A percentile compares a stretch with the other conserved stretches of the same genome.
phyloP scores from a whole-genome alignment of 2,888 invertebrate species.

The Willowsia nigromaculata region DNA sequence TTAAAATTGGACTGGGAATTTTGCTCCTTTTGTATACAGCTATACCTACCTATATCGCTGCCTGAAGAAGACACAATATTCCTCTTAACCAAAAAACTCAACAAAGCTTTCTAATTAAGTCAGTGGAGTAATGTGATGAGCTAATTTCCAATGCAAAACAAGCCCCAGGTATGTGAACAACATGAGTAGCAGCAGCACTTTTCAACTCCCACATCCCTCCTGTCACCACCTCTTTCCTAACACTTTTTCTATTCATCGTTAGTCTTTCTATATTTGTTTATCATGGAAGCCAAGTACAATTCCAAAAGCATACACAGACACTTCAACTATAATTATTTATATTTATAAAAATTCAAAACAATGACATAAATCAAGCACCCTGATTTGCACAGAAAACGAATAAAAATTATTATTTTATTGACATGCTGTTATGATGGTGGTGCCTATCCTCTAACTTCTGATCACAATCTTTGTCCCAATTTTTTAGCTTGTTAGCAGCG shows the following conservation, averaged over 20 bases:
- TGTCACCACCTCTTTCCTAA: background rate
- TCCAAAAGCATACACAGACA: background rate
- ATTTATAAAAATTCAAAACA: background rate
- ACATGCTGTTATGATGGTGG: background rate
- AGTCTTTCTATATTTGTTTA: no score
- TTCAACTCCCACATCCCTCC: background rate
- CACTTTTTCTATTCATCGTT: no score
- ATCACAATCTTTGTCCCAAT: constrained; percentile 27
- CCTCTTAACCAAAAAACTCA: background rate
- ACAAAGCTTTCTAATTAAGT: constrained; percentile 43
- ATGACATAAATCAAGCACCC: background rate
- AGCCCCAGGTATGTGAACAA: background rate
- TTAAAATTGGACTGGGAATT: no score
- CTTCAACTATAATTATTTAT: background rate
- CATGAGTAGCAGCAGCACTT: background rate
- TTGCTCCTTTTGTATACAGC: no score
- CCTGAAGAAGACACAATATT: background rate
- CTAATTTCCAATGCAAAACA: constrained; percentile 35
- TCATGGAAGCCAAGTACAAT: no score
- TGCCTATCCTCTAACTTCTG: background rate
- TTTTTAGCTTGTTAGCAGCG: constrained; percentile 9
- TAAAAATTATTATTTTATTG: constrained; percentile 20
- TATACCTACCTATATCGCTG: background rate
- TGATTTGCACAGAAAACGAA: constrained; percentile 20
- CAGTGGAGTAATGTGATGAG: constrained; percentile 17